Evolutionary conservation across 2,888 invertebrate species (phyloP).

Genomic region (Cristatella mucedo): DNA sequence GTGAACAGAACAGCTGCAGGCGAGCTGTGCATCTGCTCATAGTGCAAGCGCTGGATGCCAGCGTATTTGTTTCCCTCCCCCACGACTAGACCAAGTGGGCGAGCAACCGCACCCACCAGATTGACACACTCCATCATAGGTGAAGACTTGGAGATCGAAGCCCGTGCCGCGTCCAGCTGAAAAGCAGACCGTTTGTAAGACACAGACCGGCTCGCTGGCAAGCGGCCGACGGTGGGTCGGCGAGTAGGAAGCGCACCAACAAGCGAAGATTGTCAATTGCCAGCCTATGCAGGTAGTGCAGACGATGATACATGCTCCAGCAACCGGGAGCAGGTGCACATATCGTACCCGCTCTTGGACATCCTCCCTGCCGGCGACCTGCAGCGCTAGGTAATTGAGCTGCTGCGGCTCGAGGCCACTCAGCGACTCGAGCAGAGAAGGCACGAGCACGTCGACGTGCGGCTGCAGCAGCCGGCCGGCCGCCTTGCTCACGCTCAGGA

Average conservation of each 20-base stretch:
- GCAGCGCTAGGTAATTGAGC: constrained; percentile 61
- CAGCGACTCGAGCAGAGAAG: constrained; percentile 61
- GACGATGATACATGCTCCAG: too few relatives aligned
- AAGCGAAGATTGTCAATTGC: too few relatives aligned
- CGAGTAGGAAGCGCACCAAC: too few relatives aligned
- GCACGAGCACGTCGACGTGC: constrained; percentile 61
- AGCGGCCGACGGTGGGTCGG: too few relatives aligned
- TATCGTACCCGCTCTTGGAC: constrained; percentile 40
- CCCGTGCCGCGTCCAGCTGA: constrained; percentile 54
- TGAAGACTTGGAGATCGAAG: constrained; percentile 63
- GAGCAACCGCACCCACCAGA: constrained; percentile 30
- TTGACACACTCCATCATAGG: constrained; percentile 73
- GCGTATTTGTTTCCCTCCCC: neutral
- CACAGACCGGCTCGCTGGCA: too few relatives aligned
- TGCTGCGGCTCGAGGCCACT: constrained; percentile 61
- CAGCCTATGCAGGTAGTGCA: too few relatives aligned
- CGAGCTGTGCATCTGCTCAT: too few relatives aligned
- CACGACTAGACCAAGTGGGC: too few relatives aligned
- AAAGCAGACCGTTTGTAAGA: constrained; percentile 11
- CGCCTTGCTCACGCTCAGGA: constrained; percentile 65
- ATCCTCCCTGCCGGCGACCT: constrained; percentile 51
- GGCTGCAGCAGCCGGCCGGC: constrained; percentile 61
- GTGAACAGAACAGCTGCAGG: too few relatives aligned
- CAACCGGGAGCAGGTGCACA: too few relatives aligned
- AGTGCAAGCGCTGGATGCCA: neutral